Percentiles rank a stretch among this genome's conserved stretches.
Evolutionary conservation across 2,113 vertebrate genomes (phyloP).

Genomic region (Nyctereutes procyonoides): DNA sequence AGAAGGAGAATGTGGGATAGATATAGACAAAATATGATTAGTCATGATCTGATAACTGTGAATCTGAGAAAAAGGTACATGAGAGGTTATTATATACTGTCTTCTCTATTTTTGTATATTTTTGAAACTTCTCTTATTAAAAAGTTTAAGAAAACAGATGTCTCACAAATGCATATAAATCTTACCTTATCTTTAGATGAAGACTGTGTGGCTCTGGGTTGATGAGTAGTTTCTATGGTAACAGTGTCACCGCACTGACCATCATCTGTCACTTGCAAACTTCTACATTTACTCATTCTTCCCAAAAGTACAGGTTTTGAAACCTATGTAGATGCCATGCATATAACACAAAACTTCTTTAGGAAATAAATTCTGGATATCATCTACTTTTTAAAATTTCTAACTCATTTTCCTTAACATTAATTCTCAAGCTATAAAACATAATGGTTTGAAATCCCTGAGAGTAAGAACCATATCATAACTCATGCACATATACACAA

Average conservation of each 20-base stretch:
- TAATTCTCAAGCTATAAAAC: constrained; percentile 63
- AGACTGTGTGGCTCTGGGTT: constrained; percentile 85
- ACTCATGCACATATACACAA: not conserved
- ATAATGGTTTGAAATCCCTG: constrained; percentile 21
- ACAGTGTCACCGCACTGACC: constrained; percentile 82
- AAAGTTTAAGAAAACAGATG: not conserved
- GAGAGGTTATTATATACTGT: not conserved
- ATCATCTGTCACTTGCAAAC: constrained; percentile 86
- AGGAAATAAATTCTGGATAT: constrained; percentile 55
- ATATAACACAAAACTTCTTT: constrained; percentile 61
- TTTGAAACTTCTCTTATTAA: not conserved
- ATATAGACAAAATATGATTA: not conserved
- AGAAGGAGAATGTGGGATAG: not conserved
- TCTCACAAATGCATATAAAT: not conserved
- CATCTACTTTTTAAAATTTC: constrained; percentile 25
- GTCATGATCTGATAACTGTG: not conserved
- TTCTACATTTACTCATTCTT: constrained; percentile 89
- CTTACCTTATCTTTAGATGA: constrained; percentile 88
- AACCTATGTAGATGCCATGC: constrained; percentile 85
- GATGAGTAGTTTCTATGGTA: constrained; percentile 82
- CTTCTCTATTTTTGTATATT: not conserved
- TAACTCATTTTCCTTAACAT: constrained; percentile 50
- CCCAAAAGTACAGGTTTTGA: constrained; percentile 94
- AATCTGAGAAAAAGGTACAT: not conserved
- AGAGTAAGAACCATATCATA: constrained; percentile 7